These are phyloP conservation scores for Synanthedon formicaeformis DNA, from an alignment of 2,888 invertebrate species.

Conservation along the genomic window DNA sequence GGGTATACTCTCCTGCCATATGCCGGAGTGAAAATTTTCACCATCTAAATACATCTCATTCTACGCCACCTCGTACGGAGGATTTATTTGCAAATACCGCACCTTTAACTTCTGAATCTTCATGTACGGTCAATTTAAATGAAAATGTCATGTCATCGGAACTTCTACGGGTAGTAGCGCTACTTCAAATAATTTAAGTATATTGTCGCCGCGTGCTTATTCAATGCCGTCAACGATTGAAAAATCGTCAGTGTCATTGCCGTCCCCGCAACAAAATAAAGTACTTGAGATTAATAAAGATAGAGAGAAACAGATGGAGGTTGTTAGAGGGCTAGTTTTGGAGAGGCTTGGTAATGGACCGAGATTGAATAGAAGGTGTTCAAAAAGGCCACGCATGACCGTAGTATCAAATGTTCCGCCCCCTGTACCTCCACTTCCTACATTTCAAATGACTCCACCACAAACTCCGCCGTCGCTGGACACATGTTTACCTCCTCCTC, in stretches of 20 bases:
- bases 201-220: constrained; percentile 30
- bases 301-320: constrained; percentile 83
- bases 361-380: constrained; percentile 22
- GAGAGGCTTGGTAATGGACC: constrained; percentile 72
- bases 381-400: constrained; percentile 25
- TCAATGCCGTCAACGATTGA: constrained; percentile 16
- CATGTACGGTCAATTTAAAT: no score
- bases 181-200: constrained; percentile 24
- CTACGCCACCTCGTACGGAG: no score
- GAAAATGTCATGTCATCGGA: no score
- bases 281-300: constrained; percentile 84
- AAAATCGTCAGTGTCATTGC: constrained; percentile 38
- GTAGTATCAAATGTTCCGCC: constrained; percentile 22
- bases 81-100: no score
- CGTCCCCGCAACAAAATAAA: constrained; percentile 64
- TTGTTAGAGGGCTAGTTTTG: constrained; percentile 86
- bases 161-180: no score
- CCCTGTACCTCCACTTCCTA: constrained; percentile 36
- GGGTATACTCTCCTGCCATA: constrained; percentile 51
- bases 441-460: constrained; percentile 18
- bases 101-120: no score
- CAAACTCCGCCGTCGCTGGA: constrained; percentile 13
- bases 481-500: constrained; percentile 20
- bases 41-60: constrained; percentile 6
- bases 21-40: constrained; percentile 58